Conservation (phyloP, 2,113 vertebrate species). For the Corythornis vintsioides region DNA sequence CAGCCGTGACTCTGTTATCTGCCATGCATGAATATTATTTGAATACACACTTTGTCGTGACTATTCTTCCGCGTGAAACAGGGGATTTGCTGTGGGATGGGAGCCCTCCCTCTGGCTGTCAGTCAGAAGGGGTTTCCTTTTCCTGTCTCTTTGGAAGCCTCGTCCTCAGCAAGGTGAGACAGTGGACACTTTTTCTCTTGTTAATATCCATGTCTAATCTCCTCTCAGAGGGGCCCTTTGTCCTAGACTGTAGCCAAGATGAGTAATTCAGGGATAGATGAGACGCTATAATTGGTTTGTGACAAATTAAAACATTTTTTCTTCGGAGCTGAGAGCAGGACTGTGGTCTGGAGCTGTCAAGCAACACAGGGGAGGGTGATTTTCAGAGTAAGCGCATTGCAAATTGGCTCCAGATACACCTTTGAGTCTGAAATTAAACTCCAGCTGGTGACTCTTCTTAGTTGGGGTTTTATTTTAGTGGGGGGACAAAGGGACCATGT, state of each 20-base stretch:
- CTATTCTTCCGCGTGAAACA: conserved; percentile 55
- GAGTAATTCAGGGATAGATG: conserved; percentile 72
- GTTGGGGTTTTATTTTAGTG: conserved; percentile 5
- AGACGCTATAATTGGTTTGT: conserved; percentile 74
- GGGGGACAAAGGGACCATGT: not conserved
- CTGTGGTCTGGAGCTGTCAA: conserved; percentile 70
- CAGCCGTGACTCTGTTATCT: conserved; percentile 61
- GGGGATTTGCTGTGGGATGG: conserved; percentile 62
- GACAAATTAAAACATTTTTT: conserved; percentile 73
- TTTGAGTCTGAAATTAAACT: conserved; percentile 60
- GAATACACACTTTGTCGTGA: conserved; percentile 54
- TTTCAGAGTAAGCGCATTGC: conserved; percentile 54
- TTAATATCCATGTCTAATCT: conserved; percentile 74
- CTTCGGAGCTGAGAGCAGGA: conserved; percentile 64
- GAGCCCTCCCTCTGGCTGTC: conserved; percentile 63
- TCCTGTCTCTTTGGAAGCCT: conserved; percentile 51
- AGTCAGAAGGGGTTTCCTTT: conserved; percentile 65
- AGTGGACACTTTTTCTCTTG: conserved; percentile 72
- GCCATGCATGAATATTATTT: conserved; percentile 53
- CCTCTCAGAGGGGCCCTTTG: conserved; percentile 72
- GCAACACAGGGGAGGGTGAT: conserved; percentile 51
- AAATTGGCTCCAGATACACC: conserved; percentile 60
- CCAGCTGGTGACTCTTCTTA: conserved; percentile 35
- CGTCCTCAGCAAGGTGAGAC: conserved; percentile 68
- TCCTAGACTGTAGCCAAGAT: conserved; percentile 70